Evolutionary conservation across 2,797 vertebrate species (phyloP).

Genomic region (Vespertilio murinus): DNA sequence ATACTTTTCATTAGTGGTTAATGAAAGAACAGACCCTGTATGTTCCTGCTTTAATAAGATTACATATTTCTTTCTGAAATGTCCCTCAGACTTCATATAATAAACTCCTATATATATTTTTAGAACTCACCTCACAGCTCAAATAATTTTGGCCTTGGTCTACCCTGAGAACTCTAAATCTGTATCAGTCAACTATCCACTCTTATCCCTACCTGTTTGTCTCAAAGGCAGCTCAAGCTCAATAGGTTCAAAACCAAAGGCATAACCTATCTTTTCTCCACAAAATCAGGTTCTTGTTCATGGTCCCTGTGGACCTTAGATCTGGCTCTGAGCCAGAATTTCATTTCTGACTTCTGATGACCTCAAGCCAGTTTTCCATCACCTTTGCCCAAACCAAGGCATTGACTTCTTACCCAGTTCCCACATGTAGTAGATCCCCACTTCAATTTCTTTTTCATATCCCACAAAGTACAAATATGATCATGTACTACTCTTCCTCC

Average conservation of each 20-base stretch:
- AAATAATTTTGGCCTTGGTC: neutral
- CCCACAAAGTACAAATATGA: neutral
- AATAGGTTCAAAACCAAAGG: neutral
- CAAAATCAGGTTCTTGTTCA: neutral
- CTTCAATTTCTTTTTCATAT: neutral
- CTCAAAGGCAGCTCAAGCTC: neutral
- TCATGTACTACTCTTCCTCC: neutral
- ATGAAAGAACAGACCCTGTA: constrained; percentile 22
- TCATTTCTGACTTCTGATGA: neutral
- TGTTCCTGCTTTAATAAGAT: neutral
- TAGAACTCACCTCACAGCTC: constrained; percentile 11
- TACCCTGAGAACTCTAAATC: neutral
- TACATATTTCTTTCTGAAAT: constrained; percentile 49
- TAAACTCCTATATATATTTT: neutral
- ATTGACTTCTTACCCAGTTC: neutral
- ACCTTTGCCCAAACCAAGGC: neutral
- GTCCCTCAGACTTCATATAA: neutral
- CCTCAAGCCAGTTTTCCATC: neutral
- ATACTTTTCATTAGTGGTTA: constrained; percentile 55
- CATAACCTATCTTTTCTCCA: neutral
- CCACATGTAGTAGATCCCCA: too few relatives aligned
- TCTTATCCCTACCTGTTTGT: neutral
- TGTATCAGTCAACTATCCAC: neutral
- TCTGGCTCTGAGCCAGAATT: neutral
- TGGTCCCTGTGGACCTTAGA: neutral